Evolutionary conservation across 2,888 invertebrate species (phyloP), one percentile per base, ranked within the genome.

Genomic region (Eupsilia transversa): DNA sequence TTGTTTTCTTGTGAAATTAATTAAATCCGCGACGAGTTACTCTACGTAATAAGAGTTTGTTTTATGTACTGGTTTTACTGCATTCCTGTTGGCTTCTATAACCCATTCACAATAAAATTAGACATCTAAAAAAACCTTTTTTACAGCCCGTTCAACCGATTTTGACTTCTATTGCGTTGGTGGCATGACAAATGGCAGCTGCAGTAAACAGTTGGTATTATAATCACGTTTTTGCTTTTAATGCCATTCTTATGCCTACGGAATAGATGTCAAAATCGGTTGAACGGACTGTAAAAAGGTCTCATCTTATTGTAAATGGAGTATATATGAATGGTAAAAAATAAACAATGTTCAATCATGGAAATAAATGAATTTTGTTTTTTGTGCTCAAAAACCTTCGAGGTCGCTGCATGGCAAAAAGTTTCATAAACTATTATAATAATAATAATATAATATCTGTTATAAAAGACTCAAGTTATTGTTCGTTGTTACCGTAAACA

Each of bases 1-100:
- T 91, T 90, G 92, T 91, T 90, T 91, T 91, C 90, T 91, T 91
- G 89, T 83, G 82, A 90, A 90, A 93, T 91, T 92, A 93, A 94
- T 94, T 92, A 88, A 92, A 92, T 91, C 82, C 79, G 80, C 75
- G 79, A 84, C 80, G 69, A 81, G 77, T 80, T 77, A 86, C 82
- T 68, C 81, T 77, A 76, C 61, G 74, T 71, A 66, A 60, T 82
- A 77, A 71, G 64, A 79, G 67, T 80, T 78, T 78, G 79, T 78
- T 80, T 75, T 74, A 70, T 56, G 10, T 73, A 65, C 63, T 77
- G 71, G 80, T 82, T 82, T 72, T 66, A 72, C 84, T 61, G 74
- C 76, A 82, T 84, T 83, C 82, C 77, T 1, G 57, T 70, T 66
- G 14, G 64, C 41, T 74, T 73, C 46, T 10, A 64, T 77, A 64